A percentile compares a stretch with the other conserved stretches of the same genome.
phyloP scores from a whole-genome alignment of 2,113 vertebrate genomes.

The Sorex araneus region DNA sequence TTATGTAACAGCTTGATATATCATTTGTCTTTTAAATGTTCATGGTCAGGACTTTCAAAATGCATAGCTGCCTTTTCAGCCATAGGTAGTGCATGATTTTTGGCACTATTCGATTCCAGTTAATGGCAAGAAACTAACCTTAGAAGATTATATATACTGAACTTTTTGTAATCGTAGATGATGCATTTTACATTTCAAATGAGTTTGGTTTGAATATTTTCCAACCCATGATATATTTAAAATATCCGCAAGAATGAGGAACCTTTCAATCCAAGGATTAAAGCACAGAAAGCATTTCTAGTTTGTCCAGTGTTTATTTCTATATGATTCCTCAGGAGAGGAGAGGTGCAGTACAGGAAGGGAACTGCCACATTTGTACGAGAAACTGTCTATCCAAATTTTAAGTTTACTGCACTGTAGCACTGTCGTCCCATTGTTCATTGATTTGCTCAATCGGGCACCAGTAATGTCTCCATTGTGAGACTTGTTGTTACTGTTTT shows the following conservation, averaged over 20 bases:
- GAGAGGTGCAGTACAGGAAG: too few species aligned
- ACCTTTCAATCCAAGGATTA: conserved; percentile 52
- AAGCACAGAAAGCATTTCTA: conserved; percentile 30
- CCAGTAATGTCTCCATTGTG: too few species aligned
- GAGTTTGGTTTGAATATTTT: conserved; percentile 68
- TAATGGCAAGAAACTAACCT: conserved; percentile 56
- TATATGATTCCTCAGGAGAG: neutral
- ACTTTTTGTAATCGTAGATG: conserved; percentile 63
- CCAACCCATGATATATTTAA: conserved; percentile 58
- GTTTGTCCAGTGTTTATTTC: neutral
- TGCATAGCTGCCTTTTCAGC: conserved; percentile 67
- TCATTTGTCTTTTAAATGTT: conserved; percentile 78
- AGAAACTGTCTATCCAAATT: neutral
- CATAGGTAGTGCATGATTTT: conserved; percentile 61
- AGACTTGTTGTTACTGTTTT: too few species aligned
- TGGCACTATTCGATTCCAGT: conserved; percentile 70
- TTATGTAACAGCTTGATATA: conserved; percentile 65
- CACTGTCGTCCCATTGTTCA: too few species aligned
- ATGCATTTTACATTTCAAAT: conserved; percentile 61
- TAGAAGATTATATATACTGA: conserved; percentile 61
- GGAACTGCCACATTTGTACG: neutral
- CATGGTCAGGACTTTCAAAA: conserved; percentile 74
- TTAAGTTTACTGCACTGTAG: neutral
- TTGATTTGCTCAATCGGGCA: too few species aligned
- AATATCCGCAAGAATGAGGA: conserved; percentile 64